Base-by-base conservation (phyloP, 2,797 vertebrate genomes). In the Masticophis lateralis region DNA sequence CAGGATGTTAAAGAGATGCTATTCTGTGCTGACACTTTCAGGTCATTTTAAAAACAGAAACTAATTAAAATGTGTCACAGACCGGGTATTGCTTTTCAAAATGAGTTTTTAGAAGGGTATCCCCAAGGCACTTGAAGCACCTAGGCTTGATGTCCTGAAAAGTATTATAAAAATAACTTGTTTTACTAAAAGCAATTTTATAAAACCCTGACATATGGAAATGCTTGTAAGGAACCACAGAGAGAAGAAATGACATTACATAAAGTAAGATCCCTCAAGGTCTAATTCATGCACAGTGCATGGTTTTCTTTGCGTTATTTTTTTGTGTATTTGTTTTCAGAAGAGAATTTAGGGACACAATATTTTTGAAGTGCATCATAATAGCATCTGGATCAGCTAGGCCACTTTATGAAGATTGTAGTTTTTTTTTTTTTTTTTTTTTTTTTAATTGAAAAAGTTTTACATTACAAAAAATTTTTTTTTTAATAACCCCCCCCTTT, bases 161-260 rank as follows among this genome's bases (percentile, higher is more conserved):
- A 96, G 96, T 97, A 97, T 97, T 97, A 97, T 96, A 96, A 94
- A 96, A 96, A 97, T 95, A 96, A 95, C 94, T 60, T 92, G 92
- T 90, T 93, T 96, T 94, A 90, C 95, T 94, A 93, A 96, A 96
- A 96, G 97, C 96, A 95, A 95, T 95, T 96, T 94, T 95, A 59
- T 97, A 96, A 95, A 93, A 94, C 94, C 0, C 1, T 95, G 95
- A 96, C 96, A 96, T 95, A 96, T 95, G 93, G 93, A 96, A 94
- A 89, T 96, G 95, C 95, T 97, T 96, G 96, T 96, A 96, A 93
- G 95, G 95, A 93, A 95, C 93, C 94, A 95, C 88, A 94, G 92
- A 92, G 95, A 94, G 93, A 91, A 94, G 95, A 96, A 96, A 95
- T 95, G 95, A 16, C 69, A 91, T 61, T 63, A 89, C 74, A 28